phyloP scores from a whole-genome alignment of 2,113 vertebrate genomes.

The Noctilio leporinus region DNA sequence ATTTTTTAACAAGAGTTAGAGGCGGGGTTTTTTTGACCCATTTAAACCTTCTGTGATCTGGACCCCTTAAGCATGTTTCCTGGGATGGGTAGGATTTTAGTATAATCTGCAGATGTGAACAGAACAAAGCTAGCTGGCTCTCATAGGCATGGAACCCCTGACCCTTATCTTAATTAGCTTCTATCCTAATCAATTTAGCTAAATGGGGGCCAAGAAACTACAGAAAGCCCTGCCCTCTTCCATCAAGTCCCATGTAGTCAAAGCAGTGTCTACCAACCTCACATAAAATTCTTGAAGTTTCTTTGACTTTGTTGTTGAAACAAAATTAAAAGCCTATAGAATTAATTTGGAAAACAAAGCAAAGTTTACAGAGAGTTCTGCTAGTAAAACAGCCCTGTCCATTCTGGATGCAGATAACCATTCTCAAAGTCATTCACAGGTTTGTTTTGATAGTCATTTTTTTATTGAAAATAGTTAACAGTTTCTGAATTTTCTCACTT shows the following conservation, averaged over 20 bases:
- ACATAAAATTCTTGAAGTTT: not conserved
- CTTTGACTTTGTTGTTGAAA: constrained; percentile 5
- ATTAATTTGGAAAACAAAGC: not conserved
- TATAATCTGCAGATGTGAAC: not conserved
- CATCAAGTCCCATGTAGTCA: not conserved
- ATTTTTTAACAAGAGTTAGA: not conserved
- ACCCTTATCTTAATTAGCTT: not conserved
- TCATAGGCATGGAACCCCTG: not conserved
- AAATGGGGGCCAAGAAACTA: not conserved
- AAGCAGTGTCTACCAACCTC: not conserved
- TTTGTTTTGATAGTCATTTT: not conserved
- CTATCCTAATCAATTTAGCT: constrained; percentile 1
- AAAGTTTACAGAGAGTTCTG: not conserved
- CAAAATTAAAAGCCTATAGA: not conserved
- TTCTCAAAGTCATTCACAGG: not conserved
- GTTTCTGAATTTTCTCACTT: constrained; percentile 9
- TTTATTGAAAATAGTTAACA: constrained; percentile 42
- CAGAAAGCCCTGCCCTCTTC: not conserved
- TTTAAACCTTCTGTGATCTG: not conserved
- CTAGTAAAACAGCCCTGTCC: not conserved
- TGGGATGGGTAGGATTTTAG: not conserved
- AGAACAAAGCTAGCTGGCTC: not conserved
- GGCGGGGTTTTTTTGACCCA: not conserved
- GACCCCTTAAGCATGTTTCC: not conserved
- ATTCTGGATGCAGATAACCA: not conserved